A percentile compares a stretch with the other conserved stretches of the same genome.
Evolutionary conservation across 2,113 vertebrate species (phyloP).

Genomic region (Daphoenositta chrysoptera): DNA sequence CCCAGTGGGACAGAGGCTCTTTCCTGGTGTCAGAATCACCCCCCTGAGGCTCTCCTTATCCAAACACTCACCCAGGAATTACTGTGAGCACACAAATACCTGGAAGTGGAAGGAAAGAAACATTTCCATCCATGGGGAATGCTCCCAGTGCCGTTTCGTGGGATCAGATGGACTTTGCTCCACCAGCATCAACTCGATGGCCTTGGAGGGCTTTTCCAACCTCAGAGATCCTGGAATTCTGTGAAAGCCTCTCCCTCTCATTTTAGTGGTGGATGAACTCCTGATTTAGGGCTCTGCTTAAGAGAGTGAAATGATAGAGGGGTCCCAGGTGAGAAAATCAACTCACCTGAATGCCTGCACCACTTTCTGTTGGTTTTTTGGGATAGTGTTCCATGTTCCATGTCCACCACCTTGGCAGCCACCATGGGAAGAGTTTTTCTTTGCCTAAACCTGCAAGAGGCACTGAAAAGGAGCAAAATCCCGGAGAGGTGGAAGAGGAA

Average conservation of each 20-base stretch:
- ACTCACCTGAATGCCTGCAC: neutral
- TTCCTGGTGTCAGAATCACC: neutral
- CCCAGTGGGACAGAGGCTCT: neutral
- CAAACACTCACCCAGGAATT: neutral
- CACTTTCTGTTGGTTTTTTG: neutral
- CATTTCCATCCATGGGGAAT: fast-evolving
- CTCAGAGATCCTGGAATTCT: neutral
- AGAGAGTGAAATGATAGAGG: neutral
- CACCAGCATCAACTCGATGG: neutral
- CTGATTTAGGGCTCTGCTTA: neutral
- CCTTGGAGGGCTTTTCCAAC: neutral
- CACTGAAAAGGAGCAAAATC: neutral
- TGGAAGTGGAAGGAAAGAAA: neutral
- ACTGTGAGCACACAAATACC: neutral
- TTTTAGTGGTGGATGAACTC: neutral
- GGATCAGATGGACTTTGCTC: neutral
- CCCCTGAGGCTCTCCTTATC: neutral
- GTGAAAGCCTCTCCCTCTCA: neutral
- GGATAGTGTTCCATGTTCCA: neutral
- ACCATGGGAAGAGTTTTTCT: neutral
- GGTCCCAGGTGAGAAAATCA: neutral
- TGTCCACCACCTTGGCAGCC: neutral
- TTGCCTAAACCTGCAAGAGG: neutral
- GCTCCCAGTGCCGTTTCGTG: neutral
- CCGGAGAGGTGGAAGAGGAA: neutral